Percentiles rank a stretch among this genome's conserved stretches.
phyloP scores from a whole-genome alignment of 2,797 vertebrate genomes.

The Cirrhinus mrigala region DNA sequence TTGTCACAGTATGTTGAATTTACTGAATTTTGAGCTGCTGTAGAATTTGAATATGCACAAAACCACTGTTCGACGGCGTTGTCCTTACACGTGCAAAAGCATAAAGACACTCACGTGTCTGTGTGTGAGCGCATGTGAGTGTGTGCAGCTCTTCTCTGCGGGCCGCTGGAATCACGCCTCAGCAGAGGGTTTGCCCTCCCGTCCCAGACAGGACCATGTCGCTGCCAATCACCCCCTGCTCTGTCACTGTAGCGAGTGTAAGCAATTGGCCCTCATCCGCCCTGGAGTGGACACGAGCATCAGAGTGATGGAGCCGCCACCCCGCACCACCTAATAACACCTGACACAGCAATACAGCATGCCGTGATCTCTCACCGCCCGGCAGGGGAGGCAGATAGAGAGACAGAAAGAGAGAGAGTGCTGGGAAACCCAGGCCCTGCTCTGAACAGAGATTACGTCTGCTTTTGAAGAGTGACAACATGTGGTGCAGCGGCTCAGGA shows the following conservation, averaged over 20 bases:
- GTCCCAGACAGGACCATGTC: conserved; percentile 34
- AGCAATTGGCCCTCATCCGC: conserved; percentile 78
- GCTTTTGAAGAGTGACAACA: conserved; percentile 55
- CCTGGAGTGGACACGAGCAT: conserved; percentile 78
- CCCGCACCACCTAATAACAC: conserved; percentile 81
- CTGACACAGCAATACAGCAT: conserved; percentile 79
- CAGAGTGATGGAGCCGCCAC: conserved; percentile 80
- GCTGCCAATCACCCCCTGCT: conserved; percentile 42
- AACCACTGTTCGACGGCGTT: not conserved
- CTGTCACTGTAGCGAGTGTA: conserved; percentile 27
- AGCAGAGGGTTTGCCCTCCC: conserved; percentile 16
- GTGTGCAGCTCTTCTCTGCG: conserved; percentile 2
- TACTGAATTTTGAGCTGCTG: not conserved
- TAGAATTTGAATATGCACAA: not conserved
- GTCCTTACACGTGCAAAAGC: not conserved
- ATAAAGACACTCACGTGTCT: conserved; percentile 47
- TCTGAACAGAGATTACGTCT: conserved; percentile 50
- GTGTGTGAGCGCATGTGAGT: conserved; percentile 1
- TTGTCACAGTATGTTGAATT: not conserved
- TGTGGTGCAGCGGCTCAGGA: conserved; percentile 34
- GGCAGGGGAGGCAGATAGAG: conserved; percentile 39
- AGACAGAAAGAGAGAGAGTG: conserved; percentile 16
- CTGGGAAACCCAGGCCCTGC: conserved; percentile 36
- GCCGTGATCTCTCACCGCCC: conserved; percentile 65
- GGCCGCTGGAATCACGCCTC: conserved; percentile 28